These are phyloP conservation scores for Bembecia ichneumoniformis DNA, from an alignment of 2,888 invertebrate species.

Conservation along the genomic window DNA sequence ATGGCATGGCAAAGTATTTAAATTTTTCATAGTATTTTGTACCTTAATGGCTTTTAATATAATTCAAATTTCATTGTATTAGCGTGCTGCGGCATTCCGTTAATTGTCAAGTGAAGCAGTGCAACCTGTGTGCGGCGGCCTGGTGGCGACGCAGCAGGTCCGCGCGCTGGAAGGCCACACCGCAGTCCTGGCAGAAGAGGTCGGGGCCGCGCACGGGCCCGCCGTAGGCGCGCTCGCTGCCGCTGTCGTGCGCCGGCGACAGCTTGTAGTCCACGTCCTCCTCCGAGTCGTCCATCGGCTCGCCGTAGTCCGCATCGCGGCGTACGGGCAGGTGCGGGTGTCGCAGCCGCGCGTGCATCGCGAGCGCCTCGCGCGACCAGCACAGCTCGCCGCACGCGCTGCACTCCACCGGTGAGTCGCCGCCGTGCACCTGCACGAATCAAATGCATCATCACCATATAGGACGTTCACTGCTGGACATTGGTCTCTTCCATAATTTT, in stretches of 20 bases:
- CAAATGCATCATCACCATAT: no score
- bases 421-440: slow-evolving; percentile 84
- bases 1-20: no score
- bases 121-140: slow-evolving; percentile 66
- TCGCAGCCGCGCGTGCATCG: slow-evolving; percentile 37
- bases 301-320: slow-evolving; percentile 17
- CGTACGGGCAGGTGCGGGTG: slow-evolving; percentile 50
- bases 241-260: slow-evolving; percentile 28
- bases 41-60: no score
- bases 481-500: no score
- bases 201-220: slow-evolving; percentile 33
- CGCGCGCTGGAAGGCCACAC: slow-evolving; percentile 83
- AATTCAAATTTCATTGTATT: no score
- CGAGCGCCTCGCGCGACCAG: slow-evolving; percentile 74
- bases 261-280: slow-evolving; percentile 56
- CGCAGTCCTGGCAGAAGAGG: slow-evolving; percentile 81
- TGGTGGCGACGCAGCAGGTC: slow-evolving; percentile 82
- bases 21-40: no score
- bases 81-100: no score
- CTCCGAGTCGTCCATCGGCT: slow-evolving; percentile 24
- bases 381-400: slow-evolving; percentile 86
- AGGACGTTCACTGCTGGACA: no score
- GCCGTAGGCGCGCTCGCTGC: slow-evolving; percentile 23
- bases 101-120: not conserved
- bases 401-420: slow-evolving; percentile 86